These are phyloP conservation scores for Nipponia nippon DNA, from an alignment of 2,113 vertebrate genomes.

Conservation along the genomic window DNA sequence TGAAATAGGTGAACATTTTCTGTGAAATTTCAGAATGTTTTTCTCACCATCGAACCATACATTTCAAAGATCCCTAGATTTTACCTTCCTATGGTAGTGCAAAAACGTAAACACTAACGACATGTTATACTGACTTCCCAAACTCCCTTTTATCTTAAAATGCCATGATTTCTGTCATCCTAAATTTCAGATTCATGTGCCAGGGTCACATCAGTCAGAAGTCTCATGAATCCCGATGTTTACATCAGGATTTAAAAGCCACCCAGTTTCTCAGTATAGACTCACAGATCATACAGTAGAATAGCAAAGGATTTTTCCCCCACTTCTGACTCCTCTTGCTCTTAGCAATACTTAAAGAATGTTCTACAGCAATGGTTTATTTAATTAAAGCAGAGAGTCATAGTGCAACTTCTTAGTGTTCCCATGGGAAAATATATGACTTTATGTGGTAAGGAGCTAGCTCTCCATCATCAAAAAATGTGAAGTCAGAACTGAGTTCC, in stretches of 20 bases:
- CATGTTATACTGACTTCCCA: neutral
- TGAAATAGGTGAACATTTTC: neutral
- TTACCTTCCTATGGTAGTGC: neutral
- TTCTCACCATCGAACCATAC: neutral
- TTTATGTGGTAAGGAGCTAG: neutral
- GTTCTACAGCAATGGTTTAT: constrained; percentile 1
- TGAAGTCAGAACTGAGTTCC: neutral
- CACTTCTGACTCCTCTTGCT: neutral
- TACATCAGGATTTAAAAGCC: neutral
- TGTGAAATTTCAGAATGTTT: neutral
- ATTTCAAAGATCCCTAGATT: neutral
- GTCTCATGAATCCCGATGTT: neutral
- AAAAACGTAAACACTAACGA: neutral
- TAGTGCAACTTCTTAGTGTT: neutral
- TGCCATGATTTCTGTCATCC: neutral
- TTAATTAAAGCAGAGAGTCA: constrained; percentile 19
- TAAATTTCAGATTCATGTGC: neutral
- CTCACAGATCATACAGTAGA: neutral
- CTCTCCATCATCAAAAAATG: neutral
- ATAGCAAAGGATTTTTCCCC: neutral
- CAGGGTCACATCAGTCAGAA: neutral
- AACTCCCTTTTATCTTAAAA: neutral
- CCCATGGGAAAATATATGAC: neutral
- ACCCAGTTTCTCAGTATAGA: neutral
- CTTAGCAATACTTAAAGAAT: neutral